These are phyloP conservation scores for Apodemia mormo DNA, from an alignment of 2,888 invertebrate species.

Conservation along the genomic window DNA sequence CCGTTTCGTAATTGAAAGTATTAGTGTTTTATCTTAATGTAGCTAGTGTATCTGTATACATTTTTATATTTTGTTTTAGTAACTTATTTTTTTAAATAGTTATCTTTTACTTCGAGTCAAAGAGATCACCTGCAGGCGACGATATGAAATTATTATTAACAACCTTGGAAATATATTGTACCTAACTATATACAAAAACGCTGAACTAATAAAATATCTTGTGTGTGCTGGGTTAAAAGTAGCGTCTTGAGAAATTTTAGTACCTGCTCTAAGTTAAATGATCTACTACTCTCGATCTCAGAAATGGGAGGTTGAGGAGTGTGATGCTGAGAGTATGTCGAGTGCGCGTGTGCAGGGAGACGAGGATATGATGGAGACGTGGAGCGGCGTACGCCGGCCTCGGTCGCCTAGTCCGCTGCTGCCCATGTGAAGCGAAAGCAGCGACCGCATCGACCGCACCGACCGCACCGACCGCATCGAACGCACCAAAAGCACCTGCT, in stretches of 20 bases:
- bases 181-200: not conserved
- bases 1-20: too few species aligned
- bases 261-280: slow-evolving; percentile 56
- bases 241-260: slow-evolving; percentile 26
- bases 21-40: too few species aligned
- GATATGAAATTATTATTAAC: not conserved
- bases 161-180: not conserved
- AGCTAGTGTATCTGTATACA: too few species aligned
- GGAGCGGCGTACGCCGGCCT: slow-evolving; percentile 75
- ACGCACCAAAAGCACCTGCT: slow-evolving; percentile 17
- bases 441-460: slow-evolving; percentile 17
- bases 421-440: slow-evolving; percentile 57
- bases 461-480: not conserved
- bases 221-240: slow-evolving; percentile 22
- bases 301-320: slow-evolving; percentile 80
- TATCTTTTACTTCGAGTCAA: not conserved
- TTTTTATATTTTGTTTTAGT: too few species aligned
- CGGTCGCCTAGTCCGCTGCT: slow-evolving; percentile 71
- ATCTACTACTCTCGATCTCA: slow-evolving; percentile 77
- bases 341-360: slow-evolving; percentile 83
- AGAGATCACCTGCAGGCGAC: not conserved
- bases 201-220: not conserved
- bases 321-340: slow-evolving; percentile 81
- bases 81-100: too few species aligned
- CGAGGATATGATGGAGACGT: slow-evolving; percentile 83